phyloP scores from a whole-genome alignment of 2,888 invertebrate species.

The Dasypolia templi region DNA sequence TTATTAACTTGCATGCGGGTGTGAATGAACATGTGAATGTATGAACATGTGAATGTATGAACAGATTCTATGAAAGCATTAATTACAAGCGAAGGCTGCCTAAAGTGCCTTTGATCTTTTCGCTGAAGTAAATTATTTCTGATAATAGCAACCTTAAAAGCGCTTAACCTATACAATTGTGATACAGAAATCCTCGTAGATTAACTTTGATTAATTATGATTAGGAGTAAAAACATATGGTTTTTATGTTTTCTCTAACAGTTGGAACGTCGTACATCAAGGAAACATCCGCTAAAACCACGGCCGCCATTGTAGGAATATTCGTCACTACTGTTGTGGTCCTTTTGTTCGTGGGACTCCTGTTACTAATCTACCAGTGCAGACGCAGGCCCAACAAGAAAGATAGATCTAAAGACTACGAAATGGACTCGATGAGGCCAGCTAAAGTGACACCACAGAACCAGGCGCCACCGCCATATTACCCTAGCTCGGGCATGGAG shows the following conservation, averaged over 20 bases:
- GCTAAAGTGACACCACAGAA: constrained; percentile 96
- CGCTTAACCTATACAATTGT: constrained; percentile 1
- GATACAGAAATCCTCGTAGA: not conserved
- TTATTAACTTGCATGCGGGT: constrained; percentile 24
- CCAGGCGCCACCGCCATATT: constrained; percentile 97
- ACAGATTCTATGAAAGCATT: constrained; percentile 36
- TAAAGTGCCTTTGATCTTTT: constrained; percentile 34
- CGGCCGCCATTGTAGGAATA: constrained; percentile 91
- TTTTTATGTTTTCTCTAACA: constrained; percentile 74
- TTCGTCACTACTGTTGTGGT: constrained; percentile 89
- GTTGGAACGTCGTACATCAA: constrained; percentile 95
- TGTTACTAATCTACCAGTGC: constrained; percentile 96
- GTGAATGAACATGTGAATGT: constrained; percentile 36
- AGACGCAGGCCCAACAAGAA: constrained; percentile 95
- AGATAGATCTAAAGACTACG: constrained; percentile 96
- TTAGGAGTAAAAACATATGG: not conserved
- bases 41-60: constrained; percentile 39
- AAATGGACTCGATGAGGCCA: constrained; percentile 96
- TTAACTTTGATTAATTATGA: constrained; percentile 3
- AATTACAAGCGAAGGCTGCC: constrained; percentile 20
- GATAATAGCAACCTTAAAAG: constrained; percentile 4
- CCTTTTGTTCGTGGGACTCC: constrained; percentile 93
- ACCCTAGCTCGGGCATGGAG: constrained; percentile 96
- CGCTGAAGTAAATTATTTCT: constrained; percentile 18
- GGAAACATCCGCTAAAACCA: constrained; percentile 94